phyloP scores from a whole-genome alignment of 2,113 vertebrate genomes.

The Solenodon paradoxus region DNA sequence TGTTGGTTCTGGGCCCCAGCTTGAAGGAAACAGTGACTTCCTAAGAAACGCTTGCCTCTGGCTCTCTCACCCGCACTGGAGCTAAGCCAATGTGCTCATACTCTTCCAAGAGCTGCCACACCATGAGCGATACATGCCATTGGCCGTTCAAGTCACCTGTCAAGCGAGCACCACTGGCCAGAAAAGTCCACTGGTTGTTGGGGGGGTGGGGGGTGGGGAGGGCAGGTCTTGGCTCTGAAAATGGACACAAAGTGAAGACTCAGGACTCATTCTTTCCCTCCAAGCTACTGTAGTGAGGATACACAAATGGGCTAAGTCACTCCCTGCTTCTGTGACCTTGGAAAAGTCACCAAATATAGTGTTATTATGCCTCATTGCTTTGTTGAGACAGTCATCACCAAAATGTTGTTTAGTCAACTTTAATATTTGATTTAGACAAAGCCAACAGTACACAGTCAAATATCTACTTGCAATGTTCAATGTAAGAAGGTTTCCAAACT shows the following conservation, averaged over 20 bases:
- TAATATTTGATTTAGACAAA: not conserved
- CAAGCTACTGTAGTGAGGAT: not conserved
- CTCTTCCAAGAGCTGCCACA: no score
- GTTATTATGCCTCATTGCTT: not conserved
- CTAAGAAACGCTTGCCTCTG: not conserved
- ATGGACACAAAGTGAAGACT: not conserved
- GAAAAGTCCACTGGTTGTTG: no score
- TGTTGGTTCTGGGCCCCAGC: not conserved
- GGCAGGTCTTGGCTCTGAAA: not conserved
- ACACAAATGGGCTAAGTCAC: not conserved
- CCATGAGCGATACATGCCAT: no score
- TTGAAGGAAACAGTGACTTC: not conserved
- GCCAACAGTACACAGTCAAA: not conserved
- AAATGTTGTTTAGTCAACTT: not conserved
- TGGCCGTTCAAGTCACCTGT: not conserved
- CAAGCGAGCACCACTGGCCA: not conserved
- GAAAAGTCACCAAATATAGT: not conserved
- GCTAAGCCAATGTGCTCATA: no score
- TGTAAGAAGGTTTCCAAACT: not conserved
- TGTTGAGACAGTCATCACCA: no score
- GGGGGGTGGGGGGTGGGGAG: no score
- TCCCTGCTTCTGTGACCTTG: not conserved
- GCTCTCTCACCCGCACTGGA: no score
- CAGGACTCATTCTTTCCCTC: not conserved
- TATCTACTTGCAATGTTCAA: not conserved